Base-by-base conservation (phyloP, 2,113 vertebrate genomes). In the Hemicordylus capensis region DNA sequence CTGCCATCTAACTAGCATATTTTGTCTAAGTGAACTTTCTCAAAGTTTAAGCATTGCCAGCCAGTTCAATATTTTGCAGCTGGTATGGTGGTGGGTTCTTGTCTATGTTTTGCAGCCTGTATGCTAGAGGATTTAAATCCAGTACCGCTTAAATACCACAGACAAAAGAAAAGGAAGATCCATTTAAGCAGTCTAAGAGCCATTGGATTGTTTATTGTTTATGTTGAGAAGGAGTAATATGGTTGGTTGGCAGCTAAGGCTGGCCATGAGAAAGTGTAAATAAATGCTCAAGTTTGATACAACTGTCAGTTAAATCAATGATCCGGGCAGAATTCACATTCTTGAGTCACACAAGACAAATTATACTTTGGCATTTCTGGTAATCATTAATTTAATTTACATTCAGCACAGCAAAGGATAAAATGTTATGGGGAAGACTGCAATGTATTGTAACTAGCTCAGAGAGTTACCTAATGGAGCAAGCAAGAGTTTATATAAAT, bases 391-490 rank as follows among this genome's bases (percentile, higher is more conserved):
- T 63, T 63, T 63, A 79, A 85, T 86, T 85, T 92, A 89, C 48
- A 66, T 78, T 85, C 56, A 12, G 67, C 72, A 37, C 72, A 87
- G 42, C 46, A 90, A 86, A 85, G 64, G 77, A 85, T 77, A 70
- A 87, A 83, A 64, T 39, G 76, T 90, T 81, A 64, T 34, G 56
- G 73, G 20, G 34, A 24, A 89, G 88, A 92, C 22, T 72, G 80
- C 39, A 82, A 54, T 76, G 14, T 82, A 77, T 81, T 67, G 70
- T 86, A 90, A 89, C 54, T 11, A 2, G 0, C 80, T 76, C 76
- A 84, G 34, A 89, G 77, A n/a, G 70, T 75, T 84, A 89, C 46
- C 85, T 34, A 88, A 90, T 59, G 86, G 70, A 78, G 77, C 81
- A 39, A 39, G 64, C 34, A 88, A 90, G 77, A 83, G 66, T 84